Conservation (phyloP, 2,113 vertebrate species). For the Penelope pileata region DNA sequence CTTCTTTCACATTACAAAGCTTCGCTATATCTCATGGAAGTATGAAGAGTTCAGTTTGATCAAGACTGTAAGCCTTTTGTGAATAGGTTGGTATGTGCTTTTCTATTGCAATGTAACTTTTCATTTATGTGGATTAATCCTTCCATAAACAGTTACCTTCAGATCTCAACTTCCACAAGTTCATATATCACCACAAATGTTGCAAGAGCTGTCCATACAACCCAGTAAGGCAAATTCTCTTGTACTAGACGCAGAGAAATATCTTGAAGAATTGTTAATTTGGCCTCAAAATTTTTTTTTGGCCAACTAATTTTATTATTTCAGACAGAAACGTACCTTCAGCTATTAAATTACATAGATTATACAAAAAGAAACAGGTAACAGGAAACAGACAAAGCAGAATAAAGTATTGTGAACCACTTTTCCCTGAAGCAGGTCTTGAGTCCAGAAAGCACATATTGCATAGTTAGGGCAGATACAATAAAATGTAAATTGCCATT, state of each 20-base stretch:
- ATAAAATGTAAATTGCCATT: not conserved
- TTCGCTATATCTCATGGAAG: not conserved
- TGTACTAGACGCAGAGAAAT: not conserved
- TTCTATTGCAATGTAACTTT: not conserved
- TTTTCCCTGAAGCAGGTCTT: not conserved
- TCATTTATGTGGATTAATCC: not conserved
- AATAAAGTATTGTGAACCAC: not conserved
- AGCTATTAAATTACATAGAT: not conserved
- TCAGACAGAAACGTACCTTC: not conserved
- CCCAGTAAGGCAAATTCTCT: not conserved
- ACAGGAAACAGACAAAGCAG: not conserved
- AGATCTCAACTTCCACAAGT: slow-evolving; percentile 10
- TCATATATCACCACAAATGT: slow-evolving; percentile 2
- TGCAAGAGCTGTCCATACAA: slow-evolving; percentile 45
- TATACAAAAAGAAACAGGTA: not conserved
- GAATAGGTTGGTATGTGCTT: not conserved
- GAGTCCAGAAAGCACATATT: not conserved
- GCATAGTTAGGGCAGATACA: not conserved
- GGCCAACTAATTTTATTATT: not conserved
- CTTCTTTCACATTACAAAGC: not conserved
- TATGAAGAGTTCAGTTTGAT: not conserved
- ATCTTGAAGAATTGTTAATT: slow-evolving; percentile 12
- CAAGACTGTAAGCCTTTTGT: not conserved
- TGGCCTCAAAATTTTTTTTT: not conserved
- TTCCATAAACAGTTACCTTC: not conserved